Conservation (phyloP, 1,140 invertebrate genomes). For the Calephelis virginiensis region DNA sequence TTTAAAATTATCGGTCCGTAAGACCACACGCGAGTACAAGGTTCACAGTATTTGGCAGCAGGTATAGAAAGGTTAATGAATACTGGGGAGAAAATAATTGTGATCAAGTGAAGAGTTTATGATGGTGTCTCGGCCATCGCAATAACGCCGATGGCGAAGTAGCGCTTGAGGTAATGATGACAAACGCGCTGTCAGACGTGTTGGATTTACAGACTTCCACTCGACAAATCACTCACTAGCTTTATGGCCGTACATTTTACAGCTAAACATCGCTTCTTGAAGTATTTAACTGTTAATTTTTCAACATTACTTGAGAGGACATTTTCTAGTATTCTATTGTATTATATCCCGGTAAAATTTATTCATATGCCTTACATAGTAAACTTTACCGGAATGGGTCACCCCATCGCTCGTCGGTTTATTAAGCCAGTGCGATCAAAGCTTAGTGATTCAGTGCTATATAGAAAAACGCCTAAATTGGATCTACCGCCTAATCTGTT, state of each 20-base stretch:
- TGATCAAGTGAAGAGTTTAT: conserved; percentile 27
- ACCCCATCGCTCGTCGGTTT: too few relatives aligned
- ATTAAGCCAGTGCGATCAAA: too few relatives aligned
- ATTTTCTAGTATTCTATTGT: too few relatives aligned
- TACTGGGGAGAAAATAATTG: conserved; percentile 21
- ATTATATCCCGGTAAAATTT: too few relatives aligned
- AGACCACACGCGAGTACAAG: neutral
- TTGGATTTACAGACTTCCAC: conserved; percentile 33
- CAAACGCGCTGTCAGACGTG: conserved; percentile 31
- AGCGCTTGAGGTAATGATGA: conserved; percentile 38
- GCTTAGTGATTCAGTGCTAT: too few relatives aligned
- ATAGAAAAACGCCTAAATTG: too few relatives aligned
- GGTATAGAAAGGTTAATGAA: neutral
- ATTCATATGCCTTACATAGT: too few relatives aligned
- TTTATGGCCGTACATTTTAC: conserved; percentile 1
- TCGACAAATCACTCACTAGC: conserved; percentile 19
- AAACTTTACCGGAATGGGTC: too few relatives aligned
- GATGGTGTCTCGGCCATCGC: conserved; percentile 21
- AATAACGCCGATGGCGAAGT: conserved; percentile 30
- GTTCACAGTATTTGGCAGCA: neutral
- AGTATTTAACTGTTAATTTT: conserved; percentile 23
- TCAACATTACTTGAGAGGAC: too few relatives aligned
- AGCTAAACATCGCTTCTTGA: conserved; percentile 24
- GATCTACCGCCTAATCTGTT: too few relatives aligned
- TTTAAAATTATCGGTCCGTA: conserved; percentile 38